These are phyloP conservation scores for Atractosteus spatula DNA, from an alignment of 2,113 vertebrate species.

Conservation along the genomic window DNA sequence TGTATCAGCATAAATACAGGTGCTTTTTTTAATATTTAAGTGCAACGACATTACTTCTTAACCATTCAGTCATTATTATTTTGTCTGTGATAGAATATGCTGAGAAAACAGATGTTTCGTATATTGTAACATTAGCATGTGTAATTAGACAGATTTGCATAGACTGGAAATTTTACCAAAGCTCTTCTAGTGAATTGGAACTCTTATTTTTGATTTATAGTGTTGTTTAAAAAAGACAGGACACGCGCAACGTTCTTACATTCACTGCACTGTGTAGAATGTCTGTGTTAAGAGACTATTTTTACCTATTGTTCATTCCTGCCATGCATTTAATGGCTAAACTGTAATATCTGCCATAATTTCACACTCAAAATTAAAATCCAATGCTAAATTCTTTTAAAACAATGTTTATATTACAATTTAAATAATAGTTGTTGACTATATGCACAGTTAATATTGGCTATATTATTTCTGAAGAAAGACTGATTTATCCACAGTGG, in stretches of 20 bases:
- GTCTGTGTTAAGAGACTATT: not conserved
- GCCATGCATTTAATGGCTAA: too few species aligned
- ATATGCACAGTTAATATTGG: too few species aligned
- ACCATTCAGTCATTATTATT: too few species aligned
- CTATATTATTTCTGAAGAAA: too few species aligned
- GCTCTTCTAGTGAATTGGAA: conserved; percentile 33
- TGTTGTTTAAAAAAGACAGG: conserved; percentile 44
- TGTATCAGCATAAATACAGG: too few species aligned
- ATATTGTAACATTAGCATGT: conserved; percentile 67
- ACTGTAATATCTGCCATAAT: too few species aligned
- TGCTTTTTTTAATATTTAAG: too few species aligned
- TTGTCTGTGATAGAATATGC: conserved; percentile 46
- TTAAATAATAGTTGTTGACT: not conserved
- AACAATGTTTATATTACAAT: not conserved
- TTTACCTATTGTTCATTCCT: not conserved
- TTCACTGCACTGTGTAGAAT: not conserved
- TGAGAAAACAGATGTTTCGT: conserved; percentile 65
- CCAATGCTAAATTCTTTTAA: too few species aligned
- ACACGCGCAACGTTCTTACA: conserved; percentile 2
- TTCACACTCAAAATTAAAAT: too few species aligned
- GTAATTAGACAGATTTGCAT: conserved; percentile 72
- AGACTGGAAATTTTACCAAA: conserved; percentile 49
- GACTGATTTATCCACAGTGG: too few species aligned
- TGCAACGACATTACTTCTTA: too few species aligned
- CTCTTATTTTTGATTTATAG: conserved; percentile 44